These are phyloP conservation scores for Arrhopalites spinosus DNA, from an alignment of 2,888 invertebrate species.

Conservation along the genomic window DNA sequence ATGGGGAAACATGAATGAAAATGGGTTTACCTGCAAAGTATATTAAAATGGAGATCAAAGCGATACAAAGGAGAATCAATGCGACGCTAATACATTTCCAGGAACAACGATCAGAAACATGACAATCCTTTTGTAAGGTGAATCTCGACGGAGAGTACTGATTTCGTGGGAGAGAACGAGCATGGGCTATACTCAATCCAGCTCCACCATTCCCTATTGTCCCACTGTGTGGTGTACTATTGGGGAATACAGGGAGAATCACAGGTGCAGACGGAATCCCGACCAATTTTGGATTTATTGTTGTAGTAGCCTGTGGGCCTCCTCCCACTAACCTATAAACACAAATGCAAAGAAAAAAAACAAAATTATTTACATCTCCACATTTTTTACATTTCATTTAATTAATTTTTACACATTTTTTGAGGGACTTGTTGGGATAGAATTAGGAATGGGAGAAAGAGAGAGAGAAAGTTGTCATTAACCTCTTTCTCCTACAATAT, in stretches of 20 bases:
- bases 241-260: constrained; percentile 87
- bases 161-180: constrained; percentile 66
- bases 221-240: constrained; percentile 67
- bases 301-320: constrained; percentile 35
- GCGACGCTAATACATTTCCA: constrained; percentile 96
- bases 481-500: too few species aligned
- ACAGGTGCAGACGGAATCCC: constrained; percentile 65
- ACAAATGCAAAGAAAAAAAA: constrained; percentile 10
- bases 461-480: too few species aligned
- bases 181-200: constrained; percentile 54
- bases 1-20: too few species aligned
- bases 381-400: too few species aligned
- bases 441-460: too few species aligned
- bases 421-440: too few species aligned
- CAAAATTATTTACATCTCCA: too few species aligned
- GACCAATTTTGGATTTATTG: constrained; percentile 47
- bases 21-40: constrained; percentile 96
- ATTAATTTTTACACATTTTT: too few species aligned
- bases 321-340: constrained; percentile 55
- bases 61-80: constrained; percentile 86
- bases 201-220: constrained; percentile 67
- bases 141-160: constrained; percentile 91
- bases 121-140: constrained; percentile 92
- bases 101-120: constrained; percentile 79
- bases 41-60: constrained; percentile 88